Evolutionary conservation across 2,888 invertebrate genomes (phyloP), one percentile per base, ranked within the genome.

Genomic region (Bimastos eiseni): DNA sequence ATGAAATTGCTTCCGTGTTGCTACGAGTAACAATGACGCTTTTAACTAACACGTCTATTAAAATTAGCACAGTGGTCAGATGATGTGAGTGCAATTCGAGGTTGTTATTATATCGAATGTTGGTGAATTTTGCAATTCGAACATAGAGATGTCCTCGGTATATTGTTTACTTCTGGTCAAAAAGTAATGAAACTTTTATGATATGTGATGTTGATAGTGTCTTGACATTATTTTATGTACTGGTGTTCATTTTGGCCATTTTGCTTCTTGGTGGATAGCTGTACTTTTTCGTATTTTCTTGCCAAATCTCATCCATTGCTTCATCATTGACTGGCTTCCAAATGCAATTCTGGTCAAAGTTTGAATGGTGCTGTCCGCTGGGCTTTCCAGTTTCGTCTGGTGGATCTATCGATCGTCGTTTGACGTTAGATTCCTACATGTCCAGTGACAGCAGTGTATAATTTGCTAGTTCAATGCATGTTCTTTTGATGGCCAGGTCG

Each of bases 301-400:
- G 70, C 30, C 70, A n/a, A 5, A 30, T n/a, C n/a, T 70, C n/a
- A 11, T 70, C n/a, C 70, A n/a, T 70, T n/a, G 70, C 30, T n/a
- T n/a, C 30, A 11, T 70, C 70, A 70, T 70, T n/a, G n/a, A n/a
- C 70, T 70, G 70, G 49, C 70, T n/a, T 70, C 70, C 70, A n/a
- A 70, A 70, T 70, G 30, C 70, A n/a, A 70, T 70, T 70, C 70
- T n/a, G 70, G 70, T 70, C 70, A 70, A 70, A 70, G n/a, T 70
- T 70, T 70, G 70, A 70, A 70, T n/a, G n/a, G 70, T n/a, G 11
- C 70, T 70, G 70, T 70, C 70, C 70, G n/a, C n/a, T 70, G 70
- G 70, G 70, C 70, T 70, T 70, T 70, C 70, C 70, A 70, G 15
- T n/a, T 70, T n/a, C 41, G 1, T 49, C 49, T 24, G 30, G 70